Percentiles rank a stretch among this genome's conserved stretches.
These are phyloP conservation scores for Bombus ignitus DNA, from an alignment of 1,140 invertebrate genomes.

Conservation along the genomic window DNA sequence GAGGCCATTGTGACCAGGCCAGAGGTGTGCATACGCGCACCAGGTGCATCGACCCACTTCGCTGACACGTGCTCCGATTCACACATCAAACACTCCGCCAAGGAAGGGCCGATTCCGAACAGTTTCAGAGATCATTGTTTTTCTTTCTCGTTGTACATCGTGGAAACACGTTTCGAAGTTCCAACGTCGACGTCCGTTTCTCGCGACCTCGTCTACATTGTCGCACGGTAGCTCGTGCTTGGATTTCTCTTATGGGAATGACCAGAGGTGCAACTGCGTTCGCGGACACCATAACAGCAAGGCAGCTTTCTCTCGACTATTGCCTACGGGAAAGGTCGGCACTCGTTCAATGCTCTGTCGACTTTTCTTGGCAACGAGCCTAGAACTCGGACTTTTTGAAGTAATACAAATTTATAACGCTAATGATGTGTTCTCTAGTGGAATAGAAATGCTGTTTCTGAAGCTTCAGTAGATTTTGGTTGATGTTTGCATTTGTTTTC, in stretches of 20 bases:
- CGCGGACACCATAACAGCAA: conserved; percentile 34
- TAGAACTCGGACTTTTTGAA: background rate
- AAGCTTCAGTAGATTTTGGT: background rate
- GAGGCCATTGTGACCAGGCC: conserved; percentile 53
- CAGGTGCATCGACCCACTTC: conserved; percentile 65
- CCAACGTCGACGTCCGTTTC: background rate
- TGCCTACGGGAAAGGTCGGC: background rate
- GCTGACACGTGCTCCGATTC: conserved; percentile 70
- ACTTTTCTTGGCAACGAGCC: background rate
- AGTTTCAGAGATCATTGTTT: background rate
- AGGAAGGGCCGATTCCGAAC: background rate
- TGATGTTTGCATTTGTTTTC: background rate
- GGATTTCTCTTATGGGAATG: conserved; percentile 57
- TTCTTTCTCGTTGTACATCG: background rate
- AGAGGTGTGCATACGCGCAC: conserved; percentile 63
- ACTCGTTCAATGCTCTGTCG: background rate
- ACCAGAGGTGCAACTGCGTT: conserved; percentile 25
- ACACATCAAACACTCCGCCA: conserved; percentile 66
- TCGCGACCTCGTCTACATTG: background rate
- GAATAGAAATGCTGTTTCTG: background rate
- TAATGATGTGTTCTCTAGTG: background rate
- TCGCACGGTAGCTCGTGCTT: conserved; percentile 11
- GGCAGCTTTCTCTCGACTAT: conserved; percentile 46
- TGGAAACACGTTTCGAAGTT: background rate
- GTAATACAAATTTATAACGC: background rate